Base-by-base conservation (phyloP, 2,888 invertebrate species). In the Diarsia rubi region DNA sequence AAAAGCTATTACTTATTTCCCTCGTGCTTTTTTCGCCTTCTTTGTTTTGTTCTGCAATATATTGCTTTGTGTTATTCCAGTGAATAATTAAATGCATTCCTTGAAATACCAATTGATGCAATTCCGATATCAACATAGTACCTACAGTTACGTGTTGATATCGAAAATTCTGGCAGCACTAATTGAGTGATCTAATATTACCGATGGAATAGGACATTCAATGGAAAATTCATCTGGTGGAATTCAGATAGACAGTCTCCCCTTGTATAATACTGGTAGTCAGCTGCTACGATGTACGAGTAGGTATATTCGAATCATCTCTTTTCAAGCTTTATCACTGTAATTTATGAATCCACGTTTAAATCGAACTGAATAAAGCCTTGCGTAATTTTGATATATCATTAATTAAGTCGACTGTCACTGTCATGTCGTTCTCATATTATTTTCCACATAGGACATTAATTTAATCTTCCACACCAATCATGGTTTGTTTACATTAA, bases 1-100 rank as follows among this genome's bases (percentile, higher is more conserved):
- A n/a, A n/a, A n/a, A 73, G 73, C 37, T 57, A 70, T 70, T 66
- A 74, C 65, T 19, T 65, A 24, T 67, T 70, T 57, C 16, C 24
- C 21, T 69, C 27, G 8, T 63, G 9, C 14, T 75, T 31, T 9
- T n/a, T 66, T 45, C 24, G 49, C 14, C 19, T 31, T 19, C 21
- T 68, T 69, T 66, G n/a, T 62, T 75, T 24, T 45, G 31, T 64
- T 19, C 31, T 54, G 16, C 47, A 31, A 5, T 65, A 6, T 27
- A 45, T 37, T 31, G 16, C 21, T 52, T 42, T n/a, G n/a, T 37
- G 21, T 73, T 52, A 31, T 49, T 8, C 14, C 31, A 60, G 9
- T 49, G 2, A 9, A 60, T 24, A 52, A 45, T 73, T 37, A 64
- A 59, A 59, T 44, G 24, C 59, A 27, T 78, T 64, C 14, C 14